Percentiles rank a stretch among this genome's conserved stretches.
Conservation (phyloP, 2,888 invertebrate genomes). For the Hydroisotoma schaefferi region DNA sequence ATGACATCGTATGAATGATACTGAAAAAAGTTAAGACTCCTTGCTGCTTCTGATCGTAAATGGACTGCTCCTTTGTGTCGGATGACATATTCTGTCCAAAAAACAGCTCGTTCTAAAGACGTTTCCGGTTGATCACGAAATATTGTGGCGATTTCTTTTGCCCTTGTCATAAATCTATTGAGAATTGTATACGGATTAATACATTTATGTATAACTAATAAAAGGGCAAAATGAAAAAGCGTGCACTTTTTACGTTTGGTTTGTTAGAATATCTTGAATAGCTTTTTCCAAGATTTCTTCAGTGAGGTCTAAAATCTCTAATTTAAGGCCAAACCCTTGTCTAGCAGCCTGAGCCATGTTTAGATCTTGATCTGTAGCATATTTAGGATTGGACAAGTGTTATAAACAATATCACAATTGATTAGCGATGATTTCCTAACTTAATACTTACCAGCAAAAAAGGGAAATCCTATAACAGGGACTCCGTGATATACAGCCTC, state of each 20-base stretch:
- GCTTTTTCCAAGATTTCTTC: conserved; percentile 52
- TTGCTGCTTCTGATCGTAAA: conserved; percentile 39
- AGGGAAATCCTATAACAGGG: conserved; percentile 50
- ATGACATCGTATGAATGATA: conserved; percentile 40
- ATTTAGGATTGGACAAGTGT: too few relatives aligned
- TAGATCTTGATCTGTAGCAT: conserved; percentile 51
- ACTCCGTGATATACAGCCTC: conserved; percentile 63
- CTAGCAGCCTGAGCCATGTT: conserved; percentile 58
- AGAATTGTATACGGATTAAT: background rate
- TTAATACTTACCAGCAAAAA: background rate
- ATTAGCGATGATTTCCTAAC: too few relatives aligned
- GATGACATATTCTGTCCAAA: conserved; percentile 43
- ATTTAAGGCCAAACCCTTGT: conserved; percentile 56
- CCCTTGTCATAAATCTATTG: conserved; percentile 34
- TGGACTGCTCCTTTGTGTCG: conserved; percentile 47
- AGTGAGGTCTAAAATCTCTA: conserved; percentile 55
- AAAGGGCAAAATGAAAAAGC: too few relatives aligned
- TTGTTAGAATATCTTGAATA: conserved; percentile 11
- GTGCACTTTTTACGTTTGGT: conserved; percentile 10
- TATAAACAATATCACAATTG: too few relatives aligned
- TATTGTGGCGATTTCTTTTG: conserved; percentile 24
- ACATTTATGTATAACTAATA: too few relatives aligned
- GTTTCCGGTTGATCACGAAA: conserved; percentile 34
- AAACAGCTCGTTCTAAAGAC: conserved; percentile 41
- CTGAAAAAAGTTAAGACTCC: conserved; percentile 35